Percentiles rank a stretch among this genome's conserved stretches.
Conservation (phyloP, 1,140 invertebrate species). For the Helicorthomorpha holstii region DNA sequence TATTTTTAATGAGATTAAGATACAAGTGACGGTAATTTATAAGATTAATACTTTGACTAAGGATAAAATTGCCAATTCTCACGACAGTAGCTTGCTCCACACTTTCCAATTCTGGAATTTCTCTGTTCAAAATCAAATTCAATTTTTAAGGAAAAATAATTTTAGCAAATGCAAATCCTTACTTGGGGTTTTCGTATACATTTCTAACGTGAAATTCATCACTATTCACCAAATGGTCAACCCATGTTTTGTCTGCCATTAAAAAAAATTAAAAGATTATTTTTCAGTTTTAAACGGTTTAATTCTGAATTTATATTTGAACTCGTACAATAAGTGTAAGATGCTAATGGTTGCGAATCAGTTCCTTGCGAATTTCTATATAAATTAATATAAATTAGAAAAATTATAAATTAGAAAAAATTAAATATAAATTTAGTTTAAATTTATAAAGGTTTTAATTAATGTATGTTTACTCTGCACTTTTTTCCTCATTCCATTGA, state of each 20-base stretch:
- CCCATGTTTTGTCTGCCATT: constrained; percentile 43
- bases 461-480: constrained; percentile 27
- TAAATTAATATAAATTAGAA: background rate
- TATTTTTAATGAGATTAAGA: background rate
- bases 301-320: background rate
- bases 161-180: constrained; percentile 13
- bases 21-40: background rate
- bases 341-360: background rate
- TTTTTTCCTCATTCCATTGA: constrained; percentile 69
- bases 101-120: constrained; percentile 26
- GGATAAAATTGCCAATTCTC: constrained; percentile 8
- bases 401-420: background rate
- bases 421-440: background rate
- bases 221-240: constrained; percentile 60
- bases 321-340: background rate
- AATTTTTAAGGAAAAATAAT: background rate
- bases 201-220: constrained; percentile 48
- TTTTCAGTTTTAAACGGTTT: no score
- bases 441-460: background rate
- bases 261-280: background rate
- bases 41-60: background rate
- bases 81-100: constrained; percentile 22
- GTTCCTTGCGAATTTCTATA: background rate
- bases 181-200: constrained; percentile 59
- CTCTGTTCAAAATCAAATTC: constrained; percentile 17